Base-by-base conservation (phyloP, 1,140 invertebrate species). In the Spodoptera litura region DNA sequence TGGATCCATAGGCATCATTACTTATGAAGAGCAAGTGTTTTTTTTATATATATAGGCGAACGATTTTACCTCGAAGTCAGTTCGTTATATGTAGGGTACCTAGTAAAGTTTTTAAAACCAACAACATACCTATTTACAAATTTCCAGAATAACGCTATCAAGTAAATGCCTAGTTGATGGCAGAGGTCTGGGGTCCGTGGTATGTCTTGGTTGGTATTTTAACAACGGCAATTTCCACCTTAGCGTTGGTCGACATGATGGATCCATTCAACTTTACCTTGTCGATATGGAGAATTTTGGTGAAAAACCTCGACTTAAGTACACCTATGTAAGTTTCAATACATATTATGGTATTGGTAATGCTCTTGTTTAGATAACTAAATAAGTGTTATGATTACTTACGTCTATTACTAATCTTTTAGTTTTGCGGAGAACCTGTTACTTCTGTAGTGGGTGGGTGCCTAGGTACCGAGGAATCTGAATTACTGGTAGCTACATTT, bases 361-460 rank as follows among this genome's bases (percentile, higher is more conserved):
- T 20, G 20, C 20, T 20, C 1, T 15, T n/a, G 35, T 44, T 20
- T 20, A 20, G 13, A 15, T n/a, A n/a, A 4, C 1, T 61, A 38
- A 9, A 56, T 52, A 59, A 56, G 61, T 52, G 56, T 62, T 38
- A 71, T 8, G 2, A 6, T 0, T 5, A 31, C n/a, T 62, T 38
- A 62, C 13, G 3, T 38, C 64, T 13, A 12, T 1, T 20, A 51
- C 2, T 81, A 15, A 66, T 75, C 11, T 85, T 83, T 35, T 72
- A 94, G 93, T 94, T 94, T 87, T 93, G 87, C 72, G 93, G 93
- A 13, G 93, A 94, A 78, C 93, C 93, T 13, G 87, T 94, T 2
- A 93, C 92, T 27, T 93, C 93, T 35, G 86, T 94, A 6, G 80
- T 79, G 20, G 92, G 93, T 51, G 92, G 93, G 20, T 89, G 83